Evolutionary conservation across 2,113 vertebrate genomes (phyloP), one percentile per base, ranked within the genome.

Genomic region (Protobothrops flavoviridis): DNA sequence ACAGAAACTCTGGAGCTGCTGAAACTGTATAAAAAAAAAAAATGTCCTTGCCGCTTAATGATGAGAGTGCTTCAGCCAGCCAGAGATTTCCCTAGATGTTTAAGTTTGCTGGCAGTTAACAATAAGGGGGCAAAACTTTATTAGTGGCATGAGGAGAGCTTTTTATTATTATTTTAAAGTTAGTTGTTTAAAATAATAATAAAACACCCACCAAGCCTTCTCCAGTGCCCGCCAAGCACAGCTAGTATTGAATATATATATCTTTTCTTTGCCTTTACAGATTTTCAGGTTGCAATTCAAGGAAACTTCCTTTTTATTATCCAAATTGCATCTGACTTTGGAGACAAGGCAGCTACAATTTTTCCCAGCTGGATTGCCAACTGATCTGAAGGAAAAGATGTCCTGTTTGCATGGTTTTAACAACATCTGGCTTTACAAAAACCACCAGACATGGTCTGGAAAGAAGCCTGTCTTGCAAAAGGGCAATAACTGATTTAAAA

Each of bases 1-100:
- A 97, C 96, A 96, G 93, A 90, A 96, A 96, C 93, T 96, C 93
- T 81, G 91, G 90, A 96, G 90, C 92, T 96, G 96, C 11, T 97
- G 97, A 97, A 97, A 97, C 96, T 94, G 95, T 94, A 97, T 97
- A 94, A 96, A 95, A 81, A 97, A 97, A 96, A n/a, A 69, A 48
- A 4, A 45, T 95, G 95, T 96, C 96, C 95, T 96, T 94, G 85
- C 94, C 85, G 92, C 89, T 93, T 95, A 97, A 97, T 92, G 94
- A 97, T 93, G 93, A 97, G 94, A 87, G 55, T 12, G 92, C 95
- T 97, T 96, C 95, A 95, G 92, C 87, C 96, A 97, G 94, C 85
- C 43, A 9, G 85, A 61, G 0, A 95, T 93, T 81, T 95, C 94
- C 91, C 93, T 93, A 97, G 95, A 94, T 87, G 90, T 94, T 96